Percentiles rank a stretch among this genome's conserved stretches.
These are phyloP conservation scores for Chaetops frenatus DNA, from an alignment of 2,113 vertebrate genomes.

Conservation along the genomic window DNA sequence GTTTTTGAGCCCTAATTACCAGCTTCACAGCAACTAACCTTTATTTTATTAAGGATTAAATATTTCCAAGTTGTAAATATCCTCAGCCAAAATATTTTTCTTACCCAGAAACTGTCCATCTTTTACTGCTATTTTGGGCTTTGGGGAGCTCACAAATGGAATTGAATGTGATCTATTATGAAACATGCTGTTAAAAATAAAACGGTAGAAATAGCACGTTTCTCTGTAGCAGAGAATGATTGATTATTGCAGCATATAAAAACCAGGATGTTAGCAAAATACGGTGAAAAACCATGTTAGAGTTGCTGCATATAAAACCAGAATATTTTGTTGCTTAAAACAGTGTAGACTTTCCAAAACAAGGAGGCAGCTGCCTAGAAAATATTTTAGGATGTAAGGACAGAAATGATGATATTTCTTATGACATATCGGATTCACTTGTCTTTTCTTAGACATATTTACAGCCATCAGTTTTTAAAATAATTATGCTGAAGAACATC, in stretches of 20 bases:
- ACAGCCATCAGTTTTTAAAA: not conserved
- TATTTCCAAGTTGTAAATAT: conserved; percentile 25
- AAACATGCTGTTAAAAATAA: conserved; percentile 68
- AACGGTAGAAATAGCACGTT: conserved; percentile 53
- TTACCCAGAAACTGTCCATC: conserved; percentile 50
- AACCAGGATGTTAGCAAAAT: conserved; percentile 3
- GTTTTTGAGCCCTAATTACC: not conserved
- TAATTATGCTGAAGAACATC: not conserved
- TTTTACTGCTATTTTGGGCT: conserved; percentile 55
- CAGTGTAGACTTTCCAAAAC: not conserved
- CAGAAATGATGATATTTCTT: not conserved
- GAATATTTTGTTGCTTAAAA: not conserved
- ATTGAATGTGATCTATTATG: conserved; percentile 64
- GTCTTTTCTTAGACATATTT: not conserved
- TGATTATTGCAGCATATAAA: conserved; percentile 41
- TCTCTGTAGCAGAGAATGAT: conserved; percentile 43
- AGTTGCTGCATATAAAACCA: not conserved
- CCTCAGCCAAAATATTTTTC: conserved; percentile 5
- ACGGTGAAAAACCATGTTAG: not conserved
- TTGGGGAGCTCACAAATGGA: conserved; percentile 49
- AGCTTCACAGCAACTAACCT: not conserved
- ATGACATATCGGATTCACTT: not conserved
- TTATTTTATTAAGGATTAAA: conserved; percentile 17
- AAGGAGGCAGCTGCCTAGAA: not conserved
- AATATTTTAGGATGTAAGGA: conserved; percentile 22